Evolutionary conservation across 2,888 invertebrate species (phyloP).

Genomic region (Nomada goodeniana): DNA sequence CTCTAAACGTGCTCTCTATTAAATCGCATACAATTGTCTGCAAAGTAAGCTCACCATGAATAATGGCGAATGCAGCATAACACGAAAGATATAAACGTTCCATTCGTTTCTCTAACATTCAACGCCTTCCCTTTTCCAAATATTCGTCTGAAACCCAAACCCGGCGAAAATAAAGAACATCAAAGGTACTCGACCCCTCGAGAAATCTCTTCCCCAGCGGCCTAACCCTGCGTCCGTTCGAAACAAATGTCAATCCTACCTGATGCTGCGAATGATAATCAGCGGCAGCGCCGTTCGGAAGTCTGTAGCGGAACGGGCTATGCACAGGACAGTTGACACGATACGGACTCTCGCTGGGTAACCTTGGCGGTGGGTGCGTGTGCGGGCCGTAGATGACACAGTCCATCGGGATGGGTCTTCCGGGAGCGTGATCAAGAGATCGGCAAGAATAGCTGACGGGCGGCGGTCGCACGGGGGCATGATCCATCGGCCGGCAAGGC

Average conservation of each 20-base stretch:
- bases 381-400: conserved; percentile 84
- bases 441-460: conserved; percentile 80
- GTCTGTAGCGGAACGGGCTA: conserved; percentile 89
- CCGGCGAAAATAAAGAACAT: no score
- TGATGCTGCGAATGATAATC: conserved; percentile 85
- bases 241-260: conserved; percentile 72
- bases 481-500: conserved; percentile 73
- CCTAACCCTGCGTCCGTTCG: no score
- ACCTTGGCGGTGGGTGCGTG: conserved; percentile 86
- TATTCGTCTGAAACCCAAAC: no score
- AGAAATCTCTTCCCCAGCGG: no score
- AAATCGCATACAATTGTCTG: no score
- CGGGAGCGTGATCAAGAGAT: conserved; percentile 84
- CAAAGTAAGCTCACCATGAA: no score
- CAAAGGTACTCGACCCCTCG: no score
- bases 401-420: conserved; percentile 84
- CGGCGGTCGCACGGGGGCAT: conserved; percentile 66
- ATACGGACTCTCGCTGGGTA: conserved; percentile 85
- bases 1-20: no score
- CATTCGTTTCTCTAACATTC: no score
- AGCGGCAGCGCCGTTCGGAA: conserved; percentile 85
- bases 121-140: no score
- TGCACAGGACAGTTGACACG: conserved; percentile 89
- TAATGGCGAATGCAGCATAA: no score
- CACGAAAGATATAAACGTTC: no score